Evolutionary conservation across 2,113 vertebrate genomes (phyloP).

Genomic region (Melanocharis versteri): DNA sequence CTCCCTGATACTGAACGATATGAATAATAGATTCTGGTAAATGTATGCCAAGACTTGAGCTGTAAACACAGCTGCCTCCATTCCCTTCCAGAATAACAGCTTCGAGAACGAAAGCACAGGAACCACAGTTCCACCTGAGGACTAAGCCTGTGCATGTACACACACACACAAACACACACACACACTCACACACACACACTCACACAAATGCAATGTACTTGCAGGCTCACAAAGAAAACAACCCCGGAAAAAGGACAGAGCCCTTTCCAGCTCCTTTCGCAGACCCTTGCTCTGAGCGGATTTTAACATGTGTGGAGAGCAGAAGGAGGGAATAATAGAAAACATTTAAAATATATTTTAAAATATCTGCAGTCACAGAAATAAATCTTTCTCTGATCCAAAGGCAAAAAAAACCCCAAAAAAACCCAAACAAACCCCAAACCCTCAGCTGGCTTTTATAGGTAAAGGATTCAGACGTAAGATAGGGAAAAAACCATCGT

Average conservation of each 20-base stretch:
- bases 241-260: constrained; percentile 36
- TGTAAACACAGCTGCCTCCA: constrained; percentile 99
- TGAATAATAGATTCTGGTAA: constrained; percentile 99
- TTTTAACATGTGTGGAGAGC: constrained; percentile 68
- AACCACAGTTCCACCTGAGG: constrained; percentile 97
- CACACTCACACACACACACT: neutral
- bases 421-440: neutral
- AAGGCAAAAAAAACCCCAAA: neutral
- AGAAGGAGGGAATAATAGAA: constrained; percentile 68
- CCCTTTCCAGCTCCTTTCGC: constrained; percentile 1
- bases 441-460: constrained; percentile 51
- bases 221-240: constrained; percentile 70
- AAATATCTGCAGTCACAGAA: constrained; percentile 39
- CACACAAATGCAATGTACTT: constrained; percentile 26
- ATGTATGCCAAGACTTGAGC: constrained; percentile 99
- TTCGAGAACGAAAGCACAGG: constrained; percentile 95
- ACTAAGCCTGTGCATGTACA: constrained; percentile 75
- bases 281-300: constrained; percentile 42
- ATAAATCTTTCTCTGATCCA: neutral
- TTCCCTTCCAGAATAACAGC: constrained; percentile 99
- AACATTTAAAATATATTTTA: constrained; percentile 65
- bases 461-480: constrained; percentile 27
- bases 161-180: neutral
- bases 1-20: constrained; percentile 99
- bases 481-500: neutral